Conservation (phyloP, 2,888 invertebrate genomes). For the Rhyacophila evoluta region DNA sequence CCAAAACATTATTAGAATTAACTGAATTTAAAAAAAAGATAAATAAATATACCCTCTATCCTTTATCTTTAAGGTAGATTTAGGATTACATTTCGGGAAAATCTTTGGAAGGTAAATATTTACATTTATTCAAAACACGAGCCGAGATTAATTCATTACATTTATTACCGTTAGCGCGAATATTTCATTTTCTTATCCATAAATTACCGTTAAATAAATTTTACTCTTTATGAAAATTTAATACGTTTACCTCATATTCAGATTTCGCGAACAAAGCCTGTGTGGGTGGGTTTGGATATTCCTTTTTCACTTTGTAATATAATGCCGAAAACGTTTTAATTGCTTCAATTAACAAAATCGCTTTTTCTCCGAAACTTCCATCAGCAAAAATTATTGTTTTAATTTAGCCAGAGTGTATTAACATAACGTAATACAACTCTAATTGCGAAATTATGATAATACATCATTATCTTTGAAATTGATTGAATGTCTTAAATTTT, state of each 20-base stretch:
- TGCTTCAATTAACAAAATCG: constrained; percentile 53
- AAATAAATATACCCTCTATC: neutral
- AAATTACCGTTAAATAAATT: constrained; percentile 22
- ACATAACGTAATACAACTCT: neutral
- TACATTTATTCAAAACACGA: constrained; percentile 7
- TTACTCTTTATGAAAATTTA: constrained; percentile 16
- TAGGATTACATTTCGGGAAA: neutral
- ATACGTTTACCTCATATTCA: constrained; percentile 9
- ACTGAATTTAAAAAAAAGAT: neutral
- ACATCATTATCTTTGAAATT: neutral
- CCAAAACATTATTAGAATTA: too few species aligned
- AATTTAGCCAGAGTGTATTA: constrained; percentile 41
- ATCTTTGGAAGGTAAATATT: constrained; percentile 11
- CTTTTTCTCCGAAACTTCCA: constrained; percentile 51
- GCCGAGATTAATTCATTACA: constrained; percentile 10
- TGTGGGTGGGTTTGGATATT: constrained; percentile 6
- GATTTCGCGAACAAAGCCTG: constrained; percentile 11
- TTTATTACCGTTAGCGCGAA: constrained; percentile 9
- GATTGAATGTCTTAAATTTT: neutral
- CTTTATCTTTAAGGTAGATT: neutral
- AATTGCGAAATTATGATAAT: neutral
- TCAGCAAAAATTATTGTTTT: constrained; percentile 44
- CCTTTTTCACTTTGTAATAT: constrained; percentile 48
- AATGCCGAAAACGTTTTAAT: constrained; percentile 52
- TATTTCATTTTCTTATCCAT: constrained; percentile 24